Conservation (phyloP, 2,797 vertebrate genomes). For the Gymnoscopelus microlampas region DNA sequence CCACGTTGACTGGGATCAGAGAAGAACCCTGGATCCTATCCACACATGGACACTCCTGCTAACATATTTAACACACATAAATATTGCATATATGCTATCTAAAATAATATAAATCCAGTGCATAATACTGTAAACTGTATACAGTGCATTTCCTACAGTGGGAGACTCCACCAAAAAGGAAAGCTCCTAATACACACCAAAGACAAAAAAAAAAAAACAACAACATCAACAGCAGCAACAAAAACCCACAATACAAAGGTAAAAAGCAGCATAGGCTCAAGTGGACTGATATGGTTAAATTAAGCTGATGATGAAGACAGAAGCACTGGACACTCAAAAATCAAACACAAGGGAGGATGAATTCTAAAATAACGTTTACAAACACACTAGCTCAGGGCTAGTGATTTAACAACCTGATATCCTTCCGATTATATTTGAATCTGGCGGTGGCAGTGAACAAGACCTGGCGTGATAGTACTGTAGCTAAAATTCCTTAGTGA, state of each 20-base stretch:
- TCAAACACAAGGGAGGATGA: slow-evolving; percentile 5
- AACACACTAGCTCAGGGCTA: background rate
- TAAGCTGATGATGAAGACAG: background rate
- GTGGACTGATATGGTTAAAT: too few relatives aligned
- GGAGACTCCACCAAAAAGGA: too few relatives aligned
- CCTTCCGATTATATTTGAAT: background rate
- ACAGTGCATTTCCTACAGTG: too few relatives aligned
- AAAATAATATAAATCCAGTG: too few relatives aligned
- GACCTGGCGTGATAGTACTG: background rate
- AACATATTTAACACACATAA: slow-evolving; percentile 27
- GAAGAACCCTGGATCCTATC: slow-evolving; percentile 86
- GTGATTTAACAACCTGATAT: background rate
- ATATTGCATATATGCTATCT: background rate
- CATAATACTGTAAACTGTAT: too few relatives aligned
- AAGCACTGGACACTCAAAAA: slow-evolving; percentile 1
- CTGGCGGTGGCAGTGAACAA: slow-evolving; percentile 1
- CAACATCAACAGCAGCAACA: too few relatives aligned
- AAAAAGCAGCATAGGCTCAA: background rate
- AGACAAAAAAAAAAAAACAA: too few relatives aligned
- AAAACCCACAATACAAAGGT: background rate
- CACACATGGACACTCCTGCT: slow-evolving; percentile 91
- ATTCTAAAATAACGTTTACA: background rate
- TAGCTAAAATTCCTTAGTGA: background rate
- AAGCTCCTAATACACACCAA: too few relatives aligned
- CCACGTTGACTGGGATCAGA: slow-evolving; percentile 88